phyloP scores from a whole-genome alignment of 2,797 vertebrate species.

The Alfaro cultratus region DNA sequence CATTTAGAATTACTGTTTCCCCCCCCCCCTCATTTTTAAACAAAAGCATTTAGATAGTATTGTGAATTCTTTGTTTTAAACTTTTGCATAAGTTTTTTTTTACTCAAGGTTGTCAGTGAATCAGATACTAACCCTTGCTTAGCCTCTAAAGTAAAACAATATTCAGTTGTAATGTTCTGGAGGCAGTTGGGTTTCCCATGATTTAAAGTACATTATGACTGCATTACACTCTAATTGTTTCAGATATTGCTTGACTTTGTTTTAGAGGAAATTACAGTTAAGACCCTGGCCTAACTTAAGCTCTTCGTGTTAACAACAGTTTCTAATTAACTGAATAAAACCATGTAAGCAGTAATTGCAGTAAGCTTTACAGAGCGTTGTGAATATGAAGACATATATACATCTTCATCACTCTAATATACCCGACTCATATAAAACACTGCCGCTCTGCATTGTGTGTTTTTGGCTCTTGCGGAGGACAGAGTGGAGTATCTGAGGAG shows the following conservation, averaged over 20 bases:
- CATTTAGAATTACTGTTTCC: neutral
- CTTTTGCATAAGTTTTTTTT: neutral
- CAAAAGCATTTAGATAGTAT: neutral
- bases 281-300: neutral
- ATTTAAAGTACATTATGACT: neutral
- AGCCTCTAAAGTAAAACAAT: neutral
- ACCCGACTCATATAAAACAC: neutral
- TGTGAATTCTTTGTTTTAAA: neutral
- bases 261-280: neutral
- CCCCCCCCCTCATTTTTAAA: no score
- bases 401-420: neutral
- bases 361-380: neutral
- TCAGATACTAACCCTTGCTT: neutral
- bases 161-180: neutral
- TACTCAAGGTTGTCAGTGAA: neutral
- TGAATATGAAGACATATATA: neutral
- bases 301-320: neutral
- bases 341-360: neutral
- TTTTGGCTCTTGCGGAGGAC: neutral
- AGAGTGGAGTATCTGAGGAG: neutral
- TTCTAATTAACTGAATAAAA: neutral
- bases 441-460: neutral
- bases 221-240: neutral
- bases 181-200: neutral
- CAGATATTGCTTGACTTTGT: slow-evolving; percentile 2